Evolutionary conservation across 2,113 vertebrate species (phyloP), one percentile per base, ranked within the genome.

Genomic region (Saimiri boliviensis): DNA sequence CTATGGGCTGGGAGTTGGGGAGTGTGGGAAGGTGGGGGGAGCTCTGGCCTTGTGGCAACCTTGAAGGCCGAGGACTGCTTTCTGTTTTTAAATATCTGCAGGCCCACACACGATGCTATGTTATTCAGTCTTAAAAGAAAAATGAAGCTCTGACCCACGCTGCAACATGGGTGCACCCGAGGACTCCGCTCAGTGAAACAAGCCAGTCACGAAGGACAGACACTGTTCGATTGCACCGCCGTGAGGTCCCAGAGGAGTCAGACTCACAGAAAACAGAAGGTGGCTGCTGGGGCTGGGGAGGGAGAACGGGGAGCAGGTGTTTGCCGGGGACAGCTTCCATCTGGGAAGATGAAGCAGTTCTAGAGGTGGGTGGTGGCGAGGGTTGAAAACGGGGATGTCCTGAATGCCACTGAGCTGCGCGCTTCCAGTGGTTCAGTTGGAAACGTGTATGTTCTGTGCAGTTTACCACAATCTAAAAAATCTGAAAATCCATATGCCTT

Each of bases 161-260:
- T 2, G 2, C 45, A 4, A 1, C 0, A 0, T 3, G 25, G 60
- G 4, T 3, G 71, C 14, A 1, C 82, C 12, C 0, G 21, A 23
- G 47, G 79, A 21, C 0, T 2, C 0, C 1, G 52, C 52, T 17
- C 8, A 9, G 76, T 8, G 40, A 17, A 8, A 2, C 4, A 14
- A 37, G 5, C 37, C 49, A 0, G 92, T 6, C 16, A 6, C 27
- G 2, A 6, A 45, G 49, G 66, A 3, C 10, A 14, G 42, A 25
- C 1, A 20, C 27, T 14, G 20, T 12, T 2, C 7, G 40, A n/a
- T 6, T 14, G 40, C 2, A 19, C 25, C 45, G 14, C 12, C 19
- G 3, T 6, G 40, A 30, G n/a, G 52, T 13, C 9, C 17, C 5
- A 6, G 12, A 47, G 19, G 6, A 11, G 77, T 37, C 32, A 47